A percentile compares a stretch with the other conserved stretches of the same genome.
Conservation (phyloP, 2,888 invertebrate species). For the Dynastes hyllus region DNA sequence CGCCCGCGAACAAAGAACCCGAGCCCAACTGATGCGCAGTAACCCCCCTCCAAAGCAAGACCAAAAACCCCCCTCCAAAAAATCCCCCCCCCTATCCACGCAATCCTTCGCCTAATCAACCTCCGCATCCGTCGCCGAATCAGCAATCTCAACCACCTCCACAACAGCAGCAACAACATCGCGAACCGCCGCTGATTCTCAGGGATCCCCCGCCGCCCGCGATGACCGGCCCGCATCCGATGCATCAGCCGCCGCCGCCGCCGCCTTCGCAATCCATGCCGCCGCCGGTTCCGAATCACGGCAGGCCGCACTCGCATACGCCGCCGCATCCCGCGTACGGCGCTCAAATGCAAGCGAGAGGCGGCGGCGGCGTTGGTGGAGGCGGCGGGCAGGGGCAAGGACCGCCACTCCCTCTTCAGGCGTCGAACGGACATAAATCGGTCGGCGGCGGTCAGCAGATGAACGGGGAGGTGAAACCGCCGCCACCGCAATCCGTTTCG, state of each 20-base stretch:
- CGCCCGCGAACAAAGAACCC: constrained; percentile 83
- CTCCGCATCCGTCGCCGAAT: constrained; percentile 52
- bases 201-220: constrained; percentile 56
- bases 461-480: constrained; percentile 62
- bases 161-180: constrained; percentile 34
- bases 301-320: constrained; percentile 60
- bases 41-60: too few relatives aligned
- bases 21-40: constrained; percentile 78
- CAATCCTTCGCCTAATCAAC: constrained; percentile 57
- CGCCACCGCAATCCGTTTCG: constrained; percentile 28
- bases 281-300: constrained; percentile 54
- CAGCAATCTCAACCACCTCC: constrained; percentile 47
- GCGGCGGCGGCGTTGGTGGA: not conserved
- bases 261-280: constrained; percentile 65
- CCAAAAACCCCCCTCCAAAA: too few relatives aligned
- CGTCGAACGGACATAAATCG: constrained; percentile 49
- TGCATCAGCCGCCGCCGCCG: constrained; percentile 66
- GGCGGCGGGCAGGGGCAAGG: constrained; percentile 35
- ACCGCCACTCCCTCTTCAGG: constrained; percentile 44
- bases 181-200: constrained; percentile 30
- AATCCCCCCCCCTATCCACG: too few relatives aligned
- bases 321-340: constrained; percentile 58
- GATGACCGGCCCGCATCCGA: constrained; percentile 58
- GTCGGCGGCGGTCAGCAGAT: constrained; percentile 63
- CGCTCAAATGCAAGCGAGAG: constrained; percentile 46